Evolutionary conservation across 2,797 vertebrate genomes (phyloP).

Genomic region (Phoeniculus purpureus): DNA sequence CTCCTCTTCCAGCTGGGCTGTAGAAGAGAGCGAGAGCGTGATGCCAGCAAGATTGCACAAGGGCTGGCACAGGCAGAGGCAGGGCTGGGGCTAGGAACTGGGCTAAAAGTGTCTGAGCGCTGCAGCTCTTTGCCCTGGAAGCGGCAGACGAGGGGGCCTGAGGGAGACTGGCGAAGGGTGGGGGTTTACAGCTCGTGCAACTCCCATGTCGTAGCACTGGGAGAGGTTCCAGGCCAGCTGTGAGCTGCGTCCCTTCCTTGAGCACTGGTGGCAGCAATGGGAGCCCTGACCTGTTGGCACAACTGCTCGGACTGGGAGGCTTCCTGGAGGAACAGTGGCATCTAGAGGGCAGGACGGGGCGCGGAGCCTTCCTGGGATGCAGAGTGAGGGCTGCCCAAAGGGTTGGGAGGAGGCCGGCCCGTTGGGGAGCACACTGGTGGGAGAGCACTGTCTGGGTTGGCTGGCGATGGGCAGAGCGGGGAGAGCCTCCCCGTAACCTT

Average conservation of each 20-base stretch:
- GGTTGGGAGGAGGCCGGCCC: neutral
- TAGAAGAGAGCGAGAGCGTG: neutral
- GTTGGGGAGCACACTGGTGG: neutral
- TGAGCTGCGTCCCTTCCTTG: neutral
- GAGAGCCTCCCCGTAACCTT: neutral
- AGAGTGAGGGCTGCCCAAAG: neutral
- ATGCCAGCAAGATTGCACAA: neutral
- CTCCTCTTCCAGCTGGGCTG: neutral
- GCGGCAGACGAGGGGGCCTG: neutral
- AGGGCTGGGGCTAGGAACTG: neutral
- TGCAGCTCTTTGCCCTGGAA: neutral
- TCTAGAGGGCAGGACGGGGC: neutral
- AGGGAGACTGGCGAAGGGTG: neutral
- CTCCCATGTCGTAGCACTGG: neutral
- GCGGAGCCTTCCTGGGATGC: neutral
- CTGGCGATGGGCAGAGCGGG: neutral
- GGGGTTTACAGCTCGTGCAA: neutral
- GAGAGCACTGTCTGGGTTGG: neutral
- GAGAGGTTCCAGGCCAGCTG: neutral
- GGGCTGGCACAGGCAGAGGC: neutral
- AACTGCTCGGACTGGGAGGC: accelerated
- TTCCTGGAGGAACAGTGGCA: conserved; percentile 28
- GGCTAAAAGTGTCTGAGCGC: neutral
- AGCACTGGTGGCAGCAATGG: neutral
- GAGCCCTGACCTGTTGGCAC: neutral